A percentile compares a stretch with the other conserved stretches of the same genome.
phyloP scores from a whole-genome alignment of 2,888 invertebrate genomes.

The Platerodrilus igneus region DNA sequence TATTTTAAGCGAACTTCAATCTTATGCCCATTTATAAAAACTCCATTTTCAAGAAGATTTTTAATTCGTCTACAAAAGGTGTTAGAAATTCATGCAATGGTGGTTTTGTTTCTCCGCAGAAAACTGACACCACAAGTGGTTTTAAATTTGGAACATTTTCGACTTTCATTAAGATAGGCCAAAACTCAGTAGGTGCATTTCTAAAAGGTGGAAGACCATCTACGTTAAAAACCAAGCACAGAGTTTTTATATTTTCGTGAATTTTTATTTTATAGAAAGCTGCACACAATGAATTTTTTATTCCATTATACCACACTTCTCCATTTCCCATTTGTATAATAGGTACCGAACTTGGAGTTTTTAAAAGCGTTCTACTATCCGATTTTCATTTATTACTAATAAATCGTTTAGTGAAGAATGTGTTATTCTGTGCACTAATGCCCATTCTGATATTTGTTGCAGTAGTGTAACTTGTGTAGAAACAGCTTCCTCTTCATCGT shows the following conservation, averaged over 20 bases:
- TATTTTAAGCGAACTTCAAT: constrained; percentile 16
- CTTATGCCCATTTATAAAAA: constrained; percentile 9
- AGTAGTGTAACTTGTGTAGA: no score
- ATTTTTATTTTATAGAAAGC: neutral
- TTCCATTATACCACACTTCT: constrained; percentile 4
- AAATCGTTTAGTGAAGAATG: no score
- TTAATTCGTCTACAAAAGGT: constrained; percentile 24
- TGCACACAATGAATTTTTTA: neutral
- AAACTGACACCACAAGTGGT: constrained; percentile 24
- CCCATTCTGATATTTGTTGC: no score
- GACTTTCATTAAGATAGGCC: constrained; percentile 25
- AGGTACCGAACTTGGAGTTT: neutral
- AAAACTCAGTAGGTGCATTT: constrained; percentile 20
- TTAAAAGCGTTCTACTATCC: neutral
- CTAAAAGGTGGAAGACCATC: constrained; percentile 21
- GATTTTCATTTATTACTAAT: constrained; percentile 15
- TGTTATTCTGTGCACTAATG: no score
- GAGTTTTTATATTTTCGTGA: neutral
- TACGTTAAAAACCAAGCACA: constrained; percentile 16
- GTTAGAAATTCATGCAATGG: constrained; percentile 17
- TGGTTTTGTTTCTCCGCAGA: constrained; percentile 26
- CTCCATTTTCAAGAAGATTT: constrained; percentile 17
- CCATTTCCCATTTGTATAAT: neutral
- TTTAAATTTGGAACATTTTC: constrained; percentile 15
- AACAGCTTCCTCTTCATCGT: no score